These are phyloP conservation scores for Spodoptera littoralis DNA, from an alignment of 2,888 invertebrate genomes.

Conservation along the genomic window DNA sequence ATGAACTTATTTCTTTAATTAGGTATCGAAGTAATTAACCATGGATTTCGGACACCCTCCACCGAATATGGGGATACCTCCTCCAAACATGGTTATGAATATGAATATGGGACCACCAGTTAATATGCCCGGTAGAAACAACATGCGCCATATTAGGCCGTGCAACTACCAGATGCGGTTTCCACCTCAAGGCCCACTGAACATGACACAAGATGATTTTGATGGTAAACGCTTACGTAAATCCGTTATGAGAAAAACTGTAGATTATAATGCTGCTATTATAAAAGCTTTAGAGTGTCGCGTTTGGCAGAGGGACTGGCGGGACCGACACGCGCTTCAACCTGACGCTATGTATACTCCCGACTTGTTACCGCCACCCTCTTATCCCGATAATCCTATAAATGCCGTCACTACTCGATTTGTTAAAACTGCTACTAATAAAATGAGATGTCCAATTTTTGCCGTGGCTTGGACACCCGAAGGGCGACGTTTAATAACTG, in stretches of 20 bases:
- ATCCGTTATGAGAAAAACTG: constrained; percentile 98
- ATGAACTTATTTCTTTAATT: constrained; percentile 79
- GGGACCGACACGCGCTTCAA: constrained; percentile 96
- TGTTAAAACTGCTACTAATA: constrained; percentile 99
- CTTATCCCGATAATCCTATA: constrained; percentile 97
- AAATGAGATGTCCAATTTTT: constrained; percentile 99
- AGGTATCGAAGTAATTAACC: constrained; percentile 82
- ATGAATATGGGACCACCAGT: constrained; percentile 74
- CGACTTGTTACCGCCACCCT: constrained; percentile 97
- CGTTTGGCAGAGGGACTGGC: constrained; percentile 97
- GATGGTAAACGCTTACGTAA: constrained; percentile 98
- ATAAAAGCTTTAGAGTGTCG: constrained; percentile 97
- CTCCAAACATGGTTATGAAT: constrained; percentile 79
- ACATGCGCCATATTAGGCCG: constrained; percentile 86
- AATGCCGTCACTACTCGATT: constrained; percentile 98
- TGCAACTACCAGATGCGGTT: constrained; percentile 87
- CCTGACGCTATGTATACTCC: constrained; percentile 98
- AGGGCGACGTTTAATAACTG: constrained; percentile 98
- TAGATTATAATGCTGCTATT: constrained; percentile 98
- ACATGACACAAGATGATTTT: constrained; percentile 95
- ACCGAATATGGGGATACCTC: constrained; percentile 83
- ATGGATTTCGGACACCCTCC: constrained; percentile 87
- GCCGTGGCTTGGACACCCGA: constrained; percentile 99
- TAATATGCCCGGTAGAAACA: constrained; percentile 80
- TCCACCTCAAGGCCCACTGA: constrained; percentile 89